A percentile compares a stretch with the other conserved stretches of the same genome.
Conservation (phyloP, 1,140 invertebrate genomes). For the Caerostris darwini region DNA sequence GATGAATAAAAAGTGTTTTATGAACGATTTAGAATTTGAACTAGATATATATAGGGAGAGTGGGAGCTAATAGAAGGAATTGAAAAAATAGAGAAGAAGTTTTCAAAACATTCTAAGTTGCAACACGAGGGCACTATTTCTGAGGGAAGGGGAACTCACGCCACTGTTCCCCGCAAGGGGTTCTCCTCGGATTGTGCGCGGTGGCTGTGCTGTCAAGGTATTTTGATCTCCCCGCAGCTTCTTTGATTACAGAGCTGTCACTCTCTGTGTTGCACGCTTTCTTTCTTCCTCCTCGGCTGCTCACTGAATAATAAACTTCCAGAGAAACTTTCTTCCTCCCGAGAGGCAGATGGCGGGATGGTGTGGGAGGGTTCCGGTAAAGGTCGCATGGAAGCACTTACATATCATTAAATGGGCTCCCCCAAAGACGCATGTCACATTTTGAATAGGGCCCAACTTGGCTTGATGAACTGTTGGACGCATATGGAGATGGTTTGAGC, state of each 20-base stretch:
- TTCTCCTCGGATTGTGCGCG: not conserved
- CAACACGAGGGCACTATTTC: not conserved
- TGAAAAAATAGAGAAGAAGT: too few relatives aligned
- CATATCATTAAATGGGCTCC: too few relatives aligned
- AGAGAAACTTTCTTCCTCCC: not conserved
- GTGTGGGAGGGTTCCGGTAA: not conserved
- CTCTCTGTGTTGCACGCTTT: slow-evolving; percentile 23
- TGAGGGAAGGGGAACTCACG: not conserved
- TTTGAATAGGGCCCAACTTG: too few relatives aligned
- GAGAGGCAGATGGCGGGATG: not conserved
- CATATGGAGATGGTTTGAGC: too few relatives aligned
- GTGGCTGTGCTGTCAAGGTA: slow-evolving; percentile 21
- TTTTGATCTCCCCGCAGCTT: slow-evolving; percentile 49
- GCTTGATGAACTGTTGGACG: too few relatives aligned
- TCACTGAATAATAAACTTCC: slow-evolving; percentile 11
- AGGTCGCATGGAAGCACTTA: not conserved
- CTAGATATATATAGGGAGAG: too few relatives aligned
- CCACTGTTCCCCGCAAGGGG: not conserved
- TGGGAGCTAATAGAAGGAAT: too few relatives aligned
- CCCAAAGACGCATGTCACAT: too few relatives aligned
- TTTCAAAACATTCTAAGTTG: too few relatives aligned
- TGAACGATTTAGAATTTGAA: too few relatives aligned
- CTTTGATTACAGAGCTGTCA: slow-evolving; percentile 63
- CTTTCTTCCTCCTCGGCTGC: not conserved
- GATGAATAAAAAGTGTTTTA: too few relatives aligned